These are phyloP conservation scores for Lepidurus couesii DNA, from an alignment of 1,140 invertebrate species.

Conservation along the genomic window DNA sequence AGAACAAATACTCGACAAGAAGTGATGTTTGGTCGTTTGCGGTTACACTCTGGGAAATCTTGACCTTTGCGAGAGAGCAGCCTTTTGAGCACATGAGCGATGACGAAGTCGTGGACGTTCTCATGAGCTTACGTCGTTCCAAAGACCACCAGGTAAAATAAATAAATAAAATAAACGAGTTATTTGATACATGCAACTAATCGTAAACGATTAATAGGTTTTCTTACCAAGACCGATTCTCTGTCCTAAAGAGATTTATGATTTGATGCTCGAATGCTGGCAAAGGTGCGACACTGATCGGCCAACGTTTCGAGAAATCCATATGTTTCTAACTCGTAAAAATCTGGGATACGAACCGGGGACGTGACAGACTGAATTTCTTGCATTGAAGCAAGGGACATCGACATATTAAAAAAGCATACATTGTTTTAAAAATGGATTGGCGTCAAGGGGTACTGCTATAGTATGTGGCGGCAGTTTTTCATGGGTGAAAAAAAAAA, in stretches of 20 bases:
- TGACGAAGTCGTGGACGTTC: slow-evolving; percentile 61
- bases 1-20: slow-evolving; percentile 76
- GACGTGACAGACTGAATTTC: slow-evolving; percentile 16
- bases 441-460: neutral
- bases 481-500: neutral
- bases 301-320: slow-evolving; percentile 79
- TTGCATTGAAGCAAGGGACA: neutral
- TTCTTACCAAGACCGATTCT: slow-evolving; percentile 60
- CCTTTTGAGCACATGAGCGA: slow-evolving; percentile 67
- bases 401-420: no score
- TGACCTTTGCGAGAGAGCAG: slow-evolving; percentile 57
- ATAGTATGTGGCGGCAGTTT: neutral
- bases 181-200: neutral
- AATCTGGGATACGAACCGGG: slow-evolving; percentile 64
- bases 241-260: slow-evolving; percentile 77
- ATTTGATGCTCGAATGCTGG: slow-evolving; percentile 88
- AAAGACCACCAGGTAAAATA: slow-evolving; percentile 4
- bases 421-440: neutral
- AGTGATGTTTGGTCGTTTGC: slow-evolving; percentile 86
- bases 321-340: slow-evolving; percentile 78
- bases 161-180: neutral
- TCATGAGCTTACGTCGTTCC: slow-evolving; percentile 23
- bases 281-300: slow-evolving; percentile 66
- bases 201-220: slow-evolving; percentile 39
- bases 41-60: slow-evolving; percentile 76